phyloP scores from a whole-genome alignment of 1,140 invertebrate species.

The Papilio machaon region DNA sequence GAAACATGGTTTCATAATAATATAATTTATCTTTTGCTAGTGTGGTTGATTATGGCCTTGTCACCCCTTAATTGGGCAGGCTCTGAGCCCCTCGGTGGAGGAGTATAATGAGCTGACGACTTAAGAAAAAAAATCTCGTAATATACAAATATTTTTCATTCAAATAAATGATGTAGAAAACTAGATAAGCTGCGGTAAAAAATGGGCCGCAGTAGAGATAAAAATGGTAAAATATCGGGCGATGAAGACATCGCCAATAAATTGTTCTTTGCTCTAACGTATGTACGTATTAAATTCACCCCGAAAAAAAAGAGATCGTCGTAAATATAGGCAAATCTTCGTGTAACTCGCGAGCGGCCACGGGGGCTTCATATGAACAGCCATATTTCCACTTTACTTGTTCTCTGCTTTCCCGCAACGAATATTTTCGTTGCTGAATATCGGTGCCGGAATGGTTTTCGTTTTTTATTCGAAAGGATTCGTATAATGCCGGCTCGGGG shows the following conservation, averaged over 20 bases:
- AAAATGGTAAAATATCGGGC: conserved; percentile 26
- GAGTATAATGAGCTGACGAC: no score
- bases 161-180: neutral
- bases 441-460: conserved; percentile 20
- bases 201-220: neutral
- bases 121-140: neutral
- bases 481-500: conserved; percentile 24
- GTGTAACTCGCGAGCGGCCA: conserved; percentile 19
- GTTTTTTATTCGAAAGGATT: conserved; percentile 27
- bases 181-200: neutral
- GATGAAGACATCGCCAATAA: conserved; percentile 27
- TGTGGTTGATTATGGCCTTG: no score
- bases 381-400: conserved; percentile 32
- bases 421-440: conserved; percentile 34
- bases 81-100: no score
- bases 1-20: neutral
- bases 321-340: conserved; percentile 28
- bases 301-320: conserved; percentile 25
- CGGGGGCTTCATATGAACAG: conserved; percentile 18
- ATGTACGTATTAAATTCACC: conserved; percentile 33
- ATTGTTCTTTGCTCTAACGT: conserved; percentile 32
- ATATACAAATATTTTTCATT: neutral
- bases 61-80: neutral
- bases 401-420: conserved; percentile 20
- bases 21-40: neutral